A percentile compares a stretch with the other conserved stretches of the same genome.
Conservation (phyloP, 1,140 invertebrate species). For the Phenacoccus solenopsis region DNA sequence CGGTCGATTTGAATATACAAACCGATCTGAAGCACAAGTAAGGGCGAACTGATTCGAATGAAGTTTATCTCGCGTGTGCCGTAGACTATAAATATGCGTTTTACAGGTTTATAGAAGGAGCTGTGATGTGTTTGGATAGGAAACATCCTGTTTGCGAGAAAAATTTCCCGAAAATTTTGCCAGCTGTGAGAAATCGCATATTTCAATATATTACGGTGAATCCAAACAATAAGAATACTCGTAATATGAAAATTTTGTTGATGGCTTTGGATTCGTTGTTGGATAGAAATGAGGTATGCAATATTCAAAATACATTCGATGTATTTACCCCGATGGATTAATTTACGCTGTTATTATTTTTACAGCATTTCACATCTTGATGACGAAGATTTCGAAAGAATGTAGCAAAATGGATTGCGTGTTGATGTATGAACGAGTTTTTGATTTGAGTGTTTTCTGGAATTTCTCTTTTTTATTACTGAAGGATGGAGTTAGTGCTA, state of each 20-base stretch:
- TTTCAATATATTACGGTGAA: background rate
- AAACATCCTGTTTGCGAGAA: background rate
- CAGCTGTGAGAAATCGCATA: background rate
- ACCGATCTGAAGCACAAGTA: slow-evolving; percentile 83
- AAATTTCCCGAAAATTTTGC: background rate
- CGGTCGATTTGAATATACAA: slow-evolving; percentile 67
- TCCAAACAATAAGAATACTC: background rate
- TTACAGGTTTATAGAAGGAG: background rate
- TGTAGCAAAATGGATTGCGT: background rate
- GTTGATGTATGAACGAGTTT: too few species aligned
- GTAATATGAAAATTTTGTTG: background rate
- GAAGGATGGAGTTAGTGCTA: too few species aligned
- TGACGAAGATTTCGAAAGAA: background rate
- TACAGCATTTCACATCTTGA: background rate
- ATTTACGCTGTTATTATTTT: background rate
- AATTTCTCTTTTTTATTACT: too few species aligned
- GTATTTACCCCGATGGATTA: too few species aligned
- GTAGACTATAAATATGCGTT: too few species aligned
- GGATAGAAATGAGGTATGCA: background rate
- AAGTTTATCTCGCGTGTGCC: too few species aligned
- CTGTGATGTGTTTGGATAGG: background rate
- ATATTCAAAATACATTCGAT: too few species aligned
- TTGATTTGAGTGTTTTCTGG: too few species aligned
- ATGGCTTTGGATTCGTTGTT: background rate
- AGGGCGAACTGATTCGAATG: background rate